These are phyloP conservation scores for Malaclemys terrapin DNA, from an alignment of 2,113 vertebrate genomes.

Conservation along the genomic window DNA sequence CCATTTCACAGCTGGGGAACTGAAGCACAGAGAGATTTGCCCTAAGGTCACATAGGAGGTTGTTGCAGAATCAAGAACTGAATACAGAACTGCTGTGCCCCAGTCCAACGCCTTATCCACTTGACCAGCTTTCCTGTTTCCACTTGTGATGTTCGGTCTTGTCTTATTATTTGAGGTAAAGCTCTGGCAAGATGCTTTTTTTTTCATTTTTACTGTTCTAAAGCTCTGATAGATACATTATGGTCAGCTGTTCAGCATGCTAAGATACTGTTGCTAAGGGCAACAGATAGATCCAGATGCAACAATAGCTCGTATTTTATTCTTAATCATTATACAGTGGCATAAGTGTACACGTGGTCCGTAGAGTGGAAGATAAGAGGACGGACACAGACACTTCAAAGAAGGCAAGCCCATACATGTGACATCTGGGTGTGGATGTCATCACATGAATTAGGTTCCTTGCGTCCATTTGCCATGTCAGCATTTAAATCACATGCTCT, in stretches of 20 bases:
- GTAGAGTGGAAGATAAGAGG: not conserved
- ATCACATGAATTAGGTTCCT: not conserved
- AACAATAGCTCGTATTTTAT: not conserved
- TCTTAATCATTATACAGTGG: not conserved
- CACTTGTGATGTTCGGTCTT: not conserved
- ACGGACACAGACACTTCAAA: not conserved
- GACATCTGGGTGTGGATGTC: accelerated
- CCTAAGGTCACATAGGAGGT: not conserved
- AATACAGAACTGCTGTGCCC: not conserved
- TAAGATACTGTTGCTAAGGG: not conserved
- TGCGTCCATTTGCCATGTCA: accelerated
- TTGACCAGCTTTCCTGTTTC: not conserved
- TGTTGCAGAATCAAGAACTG: not conserved
- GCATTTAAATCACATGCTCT: not conserved
- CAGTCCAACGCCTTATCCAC: not conserved
- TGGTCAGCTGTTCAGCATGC: not conserved
- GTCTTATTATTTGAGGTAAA: not conserved
- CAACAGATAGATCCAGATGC: not conserved
- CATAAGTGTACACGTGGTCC: accelerated
- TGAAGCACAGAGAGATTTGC: not conserved
- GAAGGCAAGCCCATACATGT: not conserved
- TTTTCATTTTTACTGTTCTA: accelerated
- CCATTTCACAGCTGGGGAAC: not conserved
- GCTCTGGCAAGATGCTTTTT: not conserved
- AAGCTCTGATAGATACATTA: not conserved